These are phyloP conservation scores for Drosophila azteca DNA, from an alignment of 1,140 invertebrate genomes.

Conservation along the genomic window DNA sequence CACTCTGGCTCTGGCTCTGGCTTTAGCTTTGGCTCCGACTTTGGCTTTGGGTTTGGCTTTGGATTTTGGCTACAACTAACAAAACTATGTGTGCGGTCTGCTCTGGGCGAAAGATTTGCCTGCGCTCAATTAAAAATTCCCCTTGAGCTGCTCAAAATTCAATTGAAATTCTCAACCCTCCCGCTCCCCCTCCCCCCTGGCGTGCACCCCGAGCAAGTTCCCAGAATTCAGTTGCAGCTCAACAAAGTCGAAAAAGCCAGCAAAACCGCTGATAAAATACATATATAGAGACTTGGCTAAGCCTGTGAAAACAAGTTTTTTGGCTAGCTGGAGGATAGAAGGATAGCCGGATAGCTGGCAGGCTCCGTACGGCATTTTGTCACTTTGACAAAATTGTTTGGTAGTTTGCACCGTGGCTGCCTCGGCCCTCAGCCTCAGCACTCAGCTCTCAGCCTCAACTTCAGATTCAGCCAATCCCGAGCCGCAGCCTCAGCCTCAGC, in stretches of 20 bases:
- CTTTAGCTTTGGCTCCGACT: slow-evolving; percentile 6
- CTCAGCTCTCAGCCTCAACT: neutral
- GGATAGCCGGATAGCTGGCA: slow-evolving; percentile 30
- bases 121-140: slow-evolving; percentile 77
- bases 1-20: slow-evolving; percentile 17
- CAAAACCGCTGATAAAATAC: slow-evolving; percentile 74
- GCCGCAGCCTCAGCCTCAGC: neutral
- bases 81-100: slow-evolving; percentile 73
- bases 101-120: slow-evolving; percentile 58
- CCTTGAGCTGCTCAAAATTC: slow-evolving; percentile 76
- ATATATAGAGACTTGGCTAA: slow-evolving; percentile 52
- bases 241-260: slow-evolving; percentile 58
- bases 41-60: slow-evolving; percentile 9
- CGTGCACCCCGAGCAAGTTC: neutral
- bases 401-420: slow-evolving; percentile 50
- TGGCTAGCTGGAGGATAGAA: slow-evolving; percentile 39
- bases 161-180: slow-evolving; percentile 59
- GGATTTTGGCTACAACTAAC: slow-evolving; percentile 41
- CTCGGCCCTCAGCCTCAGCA: neutral
- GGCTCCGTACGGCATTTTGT: slow-evolving; percentile 66
- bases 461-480: neutral
- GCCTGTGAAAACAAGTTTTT: slow-evolving; percentile 72
- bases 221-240: slow-evolving; percentile 26
- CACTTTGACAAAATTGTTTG: slow-evolving; percentile 81
- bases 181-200: neutral